Base-by-base conservation (phyloP, 2,888 invertebrate species). In the Alcis repandata region DNA sequence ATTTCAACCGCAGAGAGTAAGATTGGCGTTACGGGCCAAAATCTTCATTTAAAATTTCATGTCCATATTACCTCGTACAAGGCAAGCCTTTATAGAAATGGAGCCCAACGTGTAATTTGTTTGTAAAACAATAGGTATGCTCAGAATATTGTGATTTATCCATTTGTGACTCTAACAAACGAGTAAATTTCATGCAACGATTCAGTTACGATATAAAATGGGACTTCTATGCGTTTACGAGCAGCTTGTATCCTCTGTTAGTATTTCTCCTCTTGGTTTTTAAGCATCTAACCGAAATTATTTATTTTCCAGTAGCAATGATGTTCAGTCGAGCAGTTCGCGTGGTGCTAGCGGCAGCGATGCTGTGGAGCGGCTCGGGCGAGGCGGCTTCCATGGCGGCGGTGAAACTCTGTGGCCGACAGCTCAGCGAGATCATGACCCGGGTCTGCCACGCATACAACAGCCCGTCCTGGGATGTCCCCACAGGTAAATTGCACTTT, bases 401-500 rank as follows among this genome's bases (percentile, higher is more conserved):
- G n/a, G 81, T 89, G 66, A 90, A 89, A 68, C 80, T 92, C 53
- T 93, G 92, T 76, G 93, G 93, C 27, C 82, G 92, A 19, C 84
- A 86, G 63, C 89, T 92, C 68, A 86, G 92, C 68, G 89, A 91
- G 67, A 83, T 89, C 74, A 90, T 92, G 90, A 89, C 87, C 79
- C 82, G 83, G 65, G 87, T 93, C 66, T 94, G 92, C 82, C 88
- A 88, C 75, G 88, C 85, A 15, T 91, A 90, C 83, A 91, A 91
- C 79, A 89, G 92, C 72, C 92, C 93, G 27, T 76, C 89, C 59
- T 91, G 93, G 93, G 90, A 91, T 65, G 88, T 86, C 9, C 91
- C 91, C 40, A 89, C 90, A 82, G 90, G 90, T 90, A 71, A 38
- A 2, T 13, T 2, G 20, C 19, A 36, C 20, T 51, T 20, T 2